Base-by-base conservation (phyloP, 1,140 invertebrate genomes). In the Uloborus diversus region DNA sequence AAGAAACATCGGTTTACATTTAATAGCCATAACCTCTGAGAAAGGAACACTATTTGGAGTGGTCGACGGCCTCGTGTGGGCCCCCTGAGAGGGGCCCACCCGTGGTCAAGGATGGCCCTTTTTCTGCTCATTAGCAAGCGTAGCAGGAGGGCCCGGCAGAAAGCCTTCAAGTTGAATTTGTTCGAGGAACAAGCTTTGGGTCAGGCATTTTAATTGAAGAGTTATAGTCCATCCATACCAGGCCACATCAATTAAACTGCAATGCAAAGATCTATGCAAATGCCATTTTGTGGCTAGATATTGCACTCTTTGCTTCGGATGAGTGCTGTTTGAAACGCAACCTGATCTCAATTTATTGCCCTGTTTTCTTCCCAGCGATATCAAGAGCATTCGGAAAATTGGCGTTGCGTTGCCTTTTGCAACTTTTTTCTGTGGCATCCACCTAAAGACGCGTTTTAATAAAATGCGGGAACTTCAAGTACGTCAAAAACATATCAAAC, bases 51-150 rank as follows among this genome's bases (percentile, higher is more conserved):
- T n/a, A 42, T 7, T 42, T 42, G 37, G 37, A 42, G 27, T 75
- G 59, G 71, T 75, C 71, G 59, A 75, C 53, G 59, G 71, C 71
- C 71, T 75, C 32, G 23, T 20, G 42, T 23, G 17, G 64, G 9
- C 61, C 73, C 62, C 62, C 49, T 42, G 14, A 20, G 49, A 35
- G 27, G 61, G 49, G 73, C 73, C 73, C 73, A 78, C 73, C 73
- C 47, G 73, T 78, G 73, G 73, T 78, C 73, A 78, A 78, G 73
- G 61, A 65, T 42, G 30, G 53, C 33, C 56, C 25, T 78, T n/a
- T 66, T 56, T 37, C 47, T n/a, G 62, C 73, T 78, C 73, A 78
- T 78, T 78, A 78, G 49, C 53, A 11, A 37, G 23, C 73, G 47
- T 32, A 20, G 61, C 42, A 30, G 62, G 73, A 33, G 37, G 25